Conservation (phyloP, 2,113 vertebrate species). For the Mixornis gularis region DNA sequence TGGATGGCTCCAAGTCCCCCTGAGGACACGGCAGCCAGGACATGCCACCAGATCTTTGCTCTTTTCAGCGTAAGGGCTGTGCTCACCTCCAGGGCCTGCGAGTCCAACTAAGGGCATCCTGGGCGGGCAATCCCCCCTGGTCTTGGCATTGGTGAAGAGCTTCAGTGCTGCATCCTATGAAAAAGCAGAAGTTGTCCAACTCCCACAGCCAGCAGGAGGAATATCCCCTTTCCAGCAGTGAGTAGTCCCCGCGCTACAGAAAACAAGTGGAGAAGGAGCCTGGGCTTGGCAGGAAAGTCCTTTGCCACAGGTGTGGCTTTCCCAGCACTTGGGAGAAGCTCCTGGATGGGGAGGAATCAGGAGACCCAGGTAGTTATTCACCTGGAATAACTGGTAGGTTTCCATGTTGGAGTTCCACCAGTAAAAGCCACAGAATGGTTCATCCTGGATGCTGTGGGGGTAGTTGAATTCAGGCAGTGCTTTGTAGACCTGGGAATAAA, state of each 20-base stretch:
- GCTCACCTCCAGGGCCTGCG: fast-evolving
- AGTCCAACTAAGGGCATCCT: fast-evolving
- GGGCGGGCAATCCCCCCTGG: fast-evolving
- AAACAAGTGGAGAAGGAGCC: neutral
- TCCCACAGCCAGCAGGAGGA: neutral
- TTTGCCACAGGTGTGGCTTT: neutral
- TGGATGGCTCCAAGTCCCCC: neutral
- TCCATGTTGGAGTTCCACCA: fast-evolving
- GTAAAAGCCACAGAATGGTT: fast-evolving
- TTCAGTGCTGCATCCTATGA: neutral
- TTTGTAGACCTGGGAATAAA: neutral
- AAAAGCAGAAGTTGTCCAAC: neutral
- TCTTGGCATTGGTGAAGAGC: slow-evolving; percentile 28
- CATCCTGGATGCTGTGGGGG: neutral
- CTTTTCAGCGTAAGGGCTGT: neutral
- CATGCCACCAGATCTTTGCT: neutral
- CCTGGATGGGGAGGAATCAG: neutral
- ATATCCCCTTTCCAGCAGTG: neutral
- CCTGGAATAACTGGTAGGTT: neutral
- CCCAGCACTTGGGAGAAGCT: neutral
- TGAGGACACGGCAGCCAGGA: neutral
- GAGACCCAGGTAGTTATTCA: neutral
- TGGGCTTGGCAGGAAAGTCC: neutral
- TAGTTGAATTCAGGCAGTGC: neutral
- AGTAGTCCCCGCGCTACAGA: neutral